Evolutionary conservation across 2,113 vertebrate genomes (phyloP), one percentile per base, ranked within the genome.

Genomic region (Trematocara nigrifrons): DNA sequence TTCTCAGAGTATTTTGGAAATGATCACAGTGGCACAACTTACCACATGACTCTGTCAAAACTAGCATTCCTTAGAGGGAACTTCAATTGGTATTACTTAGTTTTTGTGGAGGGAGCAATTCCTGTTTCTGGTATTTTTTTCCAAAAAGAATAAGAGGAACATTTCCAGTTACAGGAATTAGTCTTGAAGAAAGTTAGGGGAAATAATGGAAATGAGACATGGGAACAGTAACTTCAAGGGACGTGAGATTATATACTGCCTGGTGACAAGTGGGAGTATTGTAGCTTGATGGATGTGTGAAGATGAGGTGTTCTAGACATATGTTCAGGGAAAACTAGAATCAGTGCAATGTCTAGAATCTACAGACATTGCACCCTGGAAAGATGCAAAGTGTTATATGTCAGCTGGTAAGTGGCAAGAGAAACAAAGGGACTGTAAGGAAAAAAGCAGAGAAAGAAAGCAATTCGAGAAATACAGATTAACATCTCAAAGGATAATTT

Each of bases 21-120:
- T 80, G 61, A 53, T 90, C 83, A 35, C 9, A 6, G 29, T 54
- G 79, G 71, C 86, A 76, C 83, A 80, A 89, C 74, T 81, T 85
- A 82, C 71, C 35, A 76, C n/a, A 49, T 82, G 81, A 80, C 54
- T 80, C 61, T 89, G 47, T 89, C 61, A 89, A 89, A 86, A 80
- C 84, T 56, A 80, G 53, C 76, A 53, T 80, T 77, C 74, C 84
- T 83, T 74, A 53, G 82, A 91, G 71, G 79, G 38, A 82, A 81
- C 33, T 88, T 89, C 54, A 81, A 89, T 83, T 74, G 59, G 42
- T 78, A 91, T 91, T 85, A 87, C 64, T 82, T 78, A 78, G 52
- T 87, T 84, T 93, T 86, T 89, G 83, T 89, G 61, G 57, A 71
- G 91, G 94, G 83, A 84, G 76, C 15, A 52, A 53, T 90, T 90